phyloP scores from a whole-genome alignment of 2,113 vertebrate species.

The Plotosus lineatus region DNA sequence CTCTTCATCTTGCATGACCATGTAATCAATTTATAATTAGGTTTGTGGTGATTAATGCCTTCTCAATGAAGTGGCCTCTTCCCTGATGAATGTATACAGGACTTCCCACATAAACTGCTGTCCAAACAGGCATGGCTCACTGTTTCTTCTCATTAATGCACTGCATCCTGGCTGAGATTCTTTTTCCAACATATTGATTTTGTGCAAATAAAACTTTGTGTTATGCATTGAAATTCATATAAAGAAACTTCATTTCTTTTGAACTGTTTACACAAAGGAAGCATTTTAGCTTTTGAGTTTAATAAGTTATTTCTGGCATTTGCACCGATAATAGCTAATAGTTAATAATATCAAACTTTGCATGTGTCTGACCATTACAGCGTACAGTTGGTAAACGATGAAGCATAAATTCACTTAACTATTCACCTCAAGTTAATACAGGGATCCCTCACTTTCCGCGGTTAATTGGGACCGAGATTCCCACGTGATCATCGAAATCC shows the following conservation, averaged over 20 bases:
- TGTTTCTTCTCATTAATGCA: slow-evolving; percentile 49
- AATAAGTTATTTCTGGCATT: not conserved
- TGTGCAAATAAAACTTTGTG: not conserved
- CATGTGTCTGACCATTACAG: not conserved
- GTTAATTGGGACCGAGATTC: too few relatives aligned
- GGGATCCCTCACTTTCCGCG: too few relatives aligned
- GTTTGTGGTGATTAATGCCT: slow-evolving; percentile 54
- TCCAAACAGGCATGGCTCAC: slow-evolving; percentile 50
- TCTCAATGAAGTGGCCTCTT: slow-evolving; percentile 44
- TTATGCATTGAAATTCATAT: not conserved
- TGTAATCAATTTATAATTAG: slow-evolving; percentile 58
- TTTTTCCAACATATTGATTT: not conserved
- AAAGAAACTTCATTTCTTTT: not conserved
- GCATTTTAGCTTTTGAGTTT: not conserved
- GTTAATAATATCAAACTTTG: not conserved
- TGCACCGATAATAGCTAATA: too few relatives aligned
- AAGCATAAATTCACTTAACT: not conserved
- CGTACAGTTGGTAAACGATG: not conserved
- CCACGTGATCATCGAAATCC: too few relatives aligned
- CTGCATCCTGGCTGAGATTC: slow-evolving; percentile 14
- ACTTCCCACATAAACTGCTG: slow-evolving; percentile 52
- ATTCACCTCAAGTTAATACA: not conserved
- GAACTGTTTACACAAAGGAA: not conserved
- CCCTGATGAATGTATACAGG: slow-evolving; percentile 55
- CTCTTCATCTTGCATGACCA: slow-evolving; percentile 56